Evolutionary conservation across 2,888 invertebrate species (phyloP).

Genomic region (Meghimatium bilineatum): DNA sequence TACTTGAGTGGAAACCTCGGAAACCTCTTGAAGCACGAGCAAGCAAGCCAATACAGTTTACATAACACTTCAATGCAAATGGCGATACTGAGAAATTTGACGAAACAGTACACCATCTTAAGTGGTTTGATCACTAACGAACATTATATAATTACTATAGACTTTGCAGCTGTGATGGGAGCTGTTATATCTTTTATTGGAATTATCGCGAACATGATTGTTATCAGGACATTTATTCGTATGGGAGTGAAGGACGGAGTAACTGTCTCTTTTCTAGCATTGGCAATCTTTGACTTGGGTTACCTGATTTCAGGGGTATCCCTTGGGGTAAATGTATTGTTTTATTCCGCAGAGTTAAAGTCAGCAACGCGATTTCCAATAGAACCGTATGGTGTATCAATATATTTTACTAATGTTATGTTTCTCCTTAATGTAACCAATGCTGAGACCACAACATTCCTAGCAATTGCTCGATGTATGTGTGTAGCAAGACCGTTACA

Average conservation of each 20-base stretch:
- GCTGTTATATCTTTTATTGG: not conserved
- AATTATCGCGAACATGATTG: not conserved
- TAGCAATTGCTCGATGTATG: conserved; percentile 15
- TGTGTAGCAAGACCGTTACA: conserved; percentile 32
- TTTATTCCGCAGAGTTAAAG: not conserved
- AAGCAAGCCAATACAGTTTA: no score
- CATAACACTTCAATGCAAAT: no score
- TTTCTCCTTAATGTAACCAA: not conserved
- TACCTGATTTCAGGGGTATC: not conserved
- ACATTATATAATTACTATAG: not conserved
- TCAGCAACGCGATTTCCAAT: not conserved
- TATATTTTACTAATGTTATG: not conserved
- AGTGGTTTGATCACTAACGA: not conserved
- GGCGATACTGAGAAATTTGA: no score
- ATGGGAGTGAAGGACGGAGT: conserved; percentile 34
- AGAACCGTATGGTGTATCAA: not conserved
- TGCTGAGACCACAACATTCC: conserved; percentile 8
- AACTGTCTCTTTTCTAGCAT: not conserved
- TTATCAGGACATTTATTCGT: not conserved
- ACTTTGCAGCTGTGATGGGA: no score
- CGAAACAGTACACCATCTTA: no score
- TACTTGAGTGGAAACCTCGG: no score
- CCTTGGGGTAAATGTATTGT: not conserved
- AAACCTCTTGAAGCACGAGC: no score
- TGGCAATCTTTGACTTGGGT: not conserved